A percentile compares a stretch with the other conserved stretches of the same genome.
Conservation (phyloP, 2,888 invertebrate genomes). For the Melieria picta region DNA sequence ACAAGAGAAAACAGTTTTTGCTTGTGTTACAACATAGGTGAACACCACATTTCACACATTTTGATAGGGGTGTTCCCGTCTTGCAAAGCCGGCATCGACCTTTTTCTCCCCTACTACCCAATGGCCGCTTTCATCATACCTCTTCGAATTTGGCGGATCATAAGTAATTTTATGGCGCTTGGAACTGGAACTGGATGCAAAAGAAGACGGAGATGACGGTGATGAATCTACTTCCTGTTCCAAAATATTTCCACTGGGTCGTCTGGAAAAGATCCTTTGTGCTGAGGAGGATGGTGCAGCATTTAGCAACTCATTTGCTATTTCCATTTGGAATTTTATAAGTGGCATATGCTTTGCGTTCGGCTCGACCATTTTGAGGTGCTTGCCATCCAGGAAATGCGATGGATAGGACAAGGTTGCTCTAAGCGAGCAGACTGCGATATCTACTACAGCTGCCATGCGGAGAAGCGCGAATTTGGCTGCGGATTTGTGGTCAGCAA, state of each 20-base stretch:
- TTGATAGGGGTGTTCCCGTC: slow-evolving; percentile 34
- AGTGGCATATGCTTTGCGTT: slow-evolving; percentile 14
- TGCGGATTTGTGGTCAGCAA: too few species aligned
- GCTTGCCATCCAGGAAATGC: slow-evolving; percentile 38
- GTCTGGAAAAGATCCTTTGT: slow-evolving; percentile 21
- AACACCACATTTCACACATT: slow-evolving; percentile 34
- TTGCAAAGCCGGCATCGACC: too few species aligned
- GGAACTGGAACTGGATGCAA: slow-evolving; percentile 3
- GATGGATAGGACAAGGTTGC: too few species aligned
- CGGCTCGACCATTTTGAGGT: slow-evolving; percentile 19
- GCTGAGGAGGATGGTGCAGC: not conserved
- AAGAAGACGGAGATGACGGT: not conserved
- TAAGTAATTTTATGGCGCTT: slow-evolving; percentile 26
- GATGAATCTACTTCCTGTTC: not conserved
- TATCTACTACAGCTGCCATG: too few species aligned
- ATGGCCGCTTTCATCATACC: slow-evolving; percentile 35
- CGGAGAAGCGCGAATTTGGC: too few species aligned
- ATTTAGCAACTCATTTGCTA: slow-evolving; percentile 35
- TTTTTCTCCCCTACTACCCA: too few species aligned
- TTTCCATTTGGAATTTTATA: slow-evolving; percentile 38
- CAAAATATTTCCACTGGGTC: not conserved
- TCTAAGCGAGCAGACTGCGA: too few species aligned
- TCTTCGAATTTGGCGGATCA: slow-evolving; percentile 31
- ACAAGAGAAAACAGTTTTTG: slow-evolving; percentile 34
- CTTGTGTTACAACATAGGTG: slow-evolving; percentile 38